Conservation (phyloP, 2,113 vertebrate genomes). For the Leuciscus idus region DNA sequence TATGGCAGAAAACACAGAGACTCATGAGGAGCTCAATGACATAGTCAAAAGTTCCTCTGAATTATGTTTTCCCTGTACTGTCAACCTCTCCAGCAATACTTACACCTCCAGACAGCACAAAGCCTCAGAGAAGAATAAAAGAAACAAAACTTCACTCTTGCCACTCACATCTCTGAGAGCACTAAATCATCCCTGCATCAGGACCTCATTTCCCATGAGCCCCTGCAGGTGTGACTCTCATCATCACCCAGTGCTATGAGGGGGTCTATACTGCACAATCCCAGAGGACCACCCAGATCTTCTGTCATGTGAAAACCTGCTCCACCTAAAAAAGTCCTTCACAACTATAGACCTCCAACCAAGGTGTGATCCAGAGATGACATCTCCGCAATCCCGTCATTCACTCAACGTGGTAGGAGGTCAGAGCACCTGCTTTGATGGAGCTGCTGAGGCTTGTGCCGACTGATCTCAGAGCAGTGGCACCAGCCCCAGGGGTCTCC, state of each 20-base stretch:
- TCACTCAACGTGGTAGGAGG: constrained; percentile 14
- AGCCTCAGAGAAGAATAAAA: constrained; percentile 20
- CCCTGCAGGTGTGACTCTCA: constrained; percentile 35
- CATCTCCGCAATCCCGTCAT: constrained; percentile 22
- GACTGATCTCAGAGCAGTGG: constrained; percentile 41
- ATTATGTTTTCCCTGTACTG: not conserved
- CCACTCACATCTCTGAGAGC: not conserved
- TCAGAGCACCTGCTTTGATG: constrained; percentile 25
- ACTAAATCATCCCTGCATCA: constrained; percentile 14
- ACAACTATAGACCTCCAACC: constrained; percentile 33
- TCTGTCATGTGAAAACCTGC: not conserved
- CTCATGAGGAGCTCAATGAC: not conserved
- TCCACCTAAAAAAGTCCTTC: constrained; percentile 28
- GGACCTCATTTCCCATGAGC: constrained; percentile 45
- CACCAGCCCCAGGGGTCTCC: not conserved
- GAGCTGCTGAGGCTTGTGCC: not conserved
- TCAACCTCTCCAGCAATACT: constrained; percentile 16
- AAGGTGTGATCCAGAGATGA: constrained; percentile 20
- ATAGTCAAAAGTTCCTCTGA: not conserved
- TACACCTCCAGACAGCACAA: constrained; percentile 30
- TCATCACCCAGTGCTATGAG: constrained; percentile 27
- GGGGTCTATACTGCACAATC: constrained; percentile 26
- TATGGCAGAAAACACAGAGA: not conserved
- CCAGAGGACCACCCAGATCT: constrained; percentile 39
- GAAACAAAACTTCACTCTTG: constrained; percentile 16